phyloP scores from a whole-genome alignment of 2,888 invertebrate species.

The Eutolmus rufibarbis region DNA sequence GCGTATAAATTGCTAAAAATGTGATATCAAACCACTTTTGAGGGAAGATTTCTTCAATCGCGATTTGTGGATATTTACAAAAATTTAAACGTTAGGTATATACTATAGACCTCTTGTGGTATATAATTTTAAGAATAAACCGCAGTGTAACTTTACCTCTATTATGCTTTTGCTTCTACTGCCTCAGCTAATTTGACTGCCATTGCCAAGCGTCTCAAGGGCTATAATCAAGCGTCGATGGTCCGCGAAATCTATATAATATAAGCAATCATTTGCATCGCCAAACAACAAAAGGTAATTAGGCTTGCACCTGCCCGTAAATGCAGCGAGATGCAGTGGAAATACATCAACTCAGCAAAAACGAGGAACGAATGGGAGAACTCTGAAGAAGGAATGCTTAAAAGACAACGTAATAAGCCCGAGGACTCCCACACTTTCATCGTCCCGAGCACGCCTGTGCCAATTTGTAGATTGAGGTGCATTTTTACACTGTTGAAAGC shows the following conservation, averaged over 20 bases:
- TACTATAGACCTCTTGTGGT: too few species aligned
- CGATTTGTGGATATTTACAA: too few species aligned
- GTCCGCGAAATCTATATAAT: background rate
- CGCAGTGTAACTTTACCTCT: background rate
- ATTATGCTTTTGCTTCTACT: background rate
- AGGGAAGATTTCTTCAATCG: too few species aligned
- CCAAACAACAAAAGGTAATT: constrained; percentile 23
- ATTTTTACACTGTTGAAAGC: background rate
- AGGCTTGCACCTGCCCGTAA: background rate
- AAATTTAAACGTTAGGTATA: background rate
- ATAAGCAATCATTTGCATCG: background rate
- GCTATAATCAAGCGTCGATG: background rate
- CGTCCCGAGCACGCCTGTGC: constrained; percentile 4
- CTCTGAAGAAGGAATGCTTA: background rate
- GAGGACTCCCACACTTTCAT: constrained; percentile 48
- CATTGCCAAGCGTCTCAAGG: background rate
- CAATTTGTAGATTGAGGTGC: background rate
- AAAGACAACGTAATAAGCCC: background rate
- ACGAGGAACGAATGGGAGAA: background rate
- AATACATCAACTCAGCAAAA: background rate
- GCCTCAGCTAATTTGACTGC: background rate
- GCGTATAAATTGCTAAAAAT: background rate
- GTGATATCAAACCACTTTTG: too few species aligned
- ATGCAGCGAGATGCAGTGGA: background rate
- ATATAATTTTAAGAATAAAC: background rate